Evolutionary conservation across 2,888 invertebrate genomes (phyloP).

Genomic region (Ferdinandea cuprea): DNA sequence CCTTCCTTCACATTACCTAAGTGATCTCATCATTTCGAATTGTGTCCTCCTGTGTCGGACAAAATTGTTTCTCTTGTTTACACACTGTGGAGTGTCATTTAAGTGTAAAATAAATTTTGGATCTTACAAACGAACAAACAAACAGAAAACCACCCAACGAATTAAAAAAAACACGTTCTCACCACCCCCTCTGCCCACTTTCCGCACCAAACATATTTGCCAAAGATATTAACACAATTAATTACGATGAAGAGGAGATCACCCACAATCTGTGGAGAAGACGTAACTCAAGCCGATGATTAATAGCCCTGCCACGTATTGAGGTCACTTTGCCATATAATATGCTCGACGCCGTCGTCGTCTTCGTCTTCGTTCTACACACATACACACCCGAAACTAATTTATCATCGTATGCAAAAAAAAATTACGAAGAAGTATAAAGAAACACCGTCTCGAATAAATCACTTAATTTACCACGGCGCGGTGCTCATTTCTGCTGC

Average conservation of each 20-base stretch:
- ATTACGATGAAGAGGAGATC: conserved; percentile 47
- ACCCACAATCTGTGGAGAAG: conserved; percentile 12
- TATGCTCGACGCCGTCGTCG: conserved; percentile 15
- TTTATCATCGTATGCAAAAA: conserved; percentile 45
- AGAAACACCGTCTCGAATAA: conserved; percentile 20
- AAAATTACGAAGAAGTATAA: background rate
- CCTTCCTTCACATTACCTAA: too few relatives aligned
- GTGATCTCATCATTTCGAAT: too few relatives aligned
- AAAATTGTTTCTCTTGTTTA: conserved; percentile 13
- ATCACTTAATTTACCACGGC: conserved; percentile 37
- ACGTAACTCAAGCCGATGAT: conserved; percentile 32
- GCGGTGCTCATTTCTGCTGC: conserved; percentile 12
- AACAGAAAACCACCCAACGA: background rate
- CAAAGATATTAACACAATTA: conserved; percentile 47
- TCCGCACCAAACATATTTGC: background rate
- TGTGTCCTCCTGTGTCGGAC: too few relatives aligned
- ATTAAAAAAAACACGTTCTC: background rate
- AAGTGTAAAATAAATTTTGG: conserved; percentile 1
- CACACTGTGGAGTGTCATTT: background rate
- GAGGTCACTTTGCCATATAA: conserved; percentile 48
- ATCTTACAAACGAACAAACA: conserved; percentile 1
- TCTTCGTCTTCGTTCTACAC: too few relatives aligned
- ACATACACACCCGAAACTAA: conserved; percentile 33
- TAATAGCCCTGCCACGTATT: conserved; percentile 57
- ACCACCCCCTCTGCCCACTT: background rate